Percentiles rank a stretch among this genome's conserved stretches.
Evolutionary conservation across 2,797 vertebrate species (phyloP).

Genomic region (Mycteria americana): DNA sequence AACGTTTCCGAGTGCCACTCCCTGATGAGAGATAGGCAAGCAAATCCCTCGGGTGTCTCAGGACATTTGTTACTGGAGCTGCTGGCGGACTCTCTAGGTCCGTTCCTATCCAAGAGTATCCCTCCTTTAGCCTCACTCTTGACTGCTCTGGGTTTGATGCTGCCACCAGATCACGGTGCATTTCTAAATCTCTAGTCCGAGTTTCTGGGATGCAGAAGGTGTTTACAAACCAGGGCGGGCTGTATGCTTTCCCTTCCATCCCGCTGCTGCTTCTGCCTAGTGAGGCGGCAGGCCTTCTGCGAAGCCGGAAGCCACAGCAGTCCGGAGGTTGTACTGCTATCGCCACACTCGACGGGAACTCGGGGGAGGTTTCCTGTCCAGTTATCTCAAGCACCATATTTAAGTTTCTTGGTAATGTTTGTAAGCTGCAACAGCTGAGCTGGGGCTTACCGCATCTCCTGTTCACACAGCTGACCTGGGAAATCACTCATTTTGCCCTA

Average conservation of each 20-base stretch:
- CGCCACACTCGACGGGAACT: neutral
- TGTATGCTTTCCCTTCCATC: neutral
- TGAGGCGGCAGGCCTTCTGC: neutral
- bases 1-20: neutral
- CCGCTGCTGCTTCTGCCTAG: neutral
- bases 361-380: neutral
- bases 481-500: neutral
- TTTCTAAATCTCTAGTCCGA: neutral
- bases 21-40: slow-evolving; percentile 1
- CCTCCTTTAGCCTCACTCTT: neutral
- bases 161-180: accelerated
- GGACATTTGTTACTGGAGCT: neutral
- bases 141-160: neutral
- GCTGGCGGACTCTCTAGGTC: neutral
- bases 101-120: neutral
- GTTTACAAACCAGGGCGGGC: neutral
- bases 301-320: neutral
- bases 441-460: neutral
- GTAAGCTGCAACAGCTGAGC: neutral
- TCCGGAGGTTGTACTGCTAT: neutral
- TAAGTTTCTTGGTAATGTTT: neutral
- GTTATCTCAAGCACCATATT: slow-evolving; percentile 6
- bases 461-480: neutral
- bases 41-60: neutral
- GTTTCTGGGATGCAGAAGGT: neutral